A percentile compares a stretch with the other conserved stretches of the same genome.
phyloP scores from a whole-genome alignment of 1,140 invertebrate species.

The Drosophila pandora region DNA sequence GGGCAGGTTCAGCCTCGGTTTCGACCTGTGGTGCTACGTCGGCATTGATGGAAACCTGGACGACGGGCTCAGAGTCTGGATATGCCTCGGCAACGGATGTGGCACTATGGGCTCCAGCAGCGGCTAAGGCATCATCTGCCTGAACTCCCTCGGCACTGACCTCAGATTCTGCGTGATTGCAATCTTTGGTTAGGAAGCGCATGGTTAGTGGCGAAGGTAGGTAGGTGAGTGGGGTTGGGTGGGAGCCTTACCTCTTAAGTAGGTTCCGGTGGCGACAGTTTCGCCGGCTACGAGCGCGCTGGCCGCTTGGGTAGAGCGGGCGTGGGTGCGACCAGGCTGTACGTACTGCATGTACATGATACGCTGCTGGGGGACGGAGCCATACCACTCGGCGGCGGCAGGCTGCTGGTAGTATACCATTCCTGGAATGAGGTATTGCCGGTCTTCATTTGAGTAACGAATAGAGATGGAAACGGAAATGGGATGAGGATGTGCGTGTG shows the following conservation, averaged over 20 bases:
- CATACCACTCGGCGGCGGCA: conserved; percentile 69
- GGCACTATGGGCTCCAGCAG: conserved; percentile 67
- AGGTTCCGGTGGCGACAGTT: conserved; percentile 79
- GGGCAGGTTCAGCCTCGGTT: conserved; percentile 35
- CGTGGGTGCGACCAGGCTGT: conserved; percentile 69
- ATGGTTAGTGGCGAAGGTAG: conserved; percentile 31
- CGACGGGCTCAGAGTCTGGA: conserved; percentile 68
- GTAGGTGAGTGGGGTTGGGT: not conserved
- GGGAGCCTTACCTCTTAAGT: conserved; percentile 71
- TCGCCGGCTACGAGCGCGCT: conserved; percentile 78
- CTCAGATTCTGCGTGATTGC: conserved; percentile 78
- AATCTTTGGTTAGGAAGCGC: conserved; percentile 75
- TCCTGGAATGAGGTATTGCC: conserved; percentile 75
- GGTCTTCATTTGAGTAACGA: conserved; percentile 51
- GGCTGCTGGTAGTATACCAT: conserved; percentile 82
- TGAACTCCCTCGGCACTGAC: conserved; percentile 51
- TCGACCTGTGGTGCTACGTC: conserved; percentile 28
- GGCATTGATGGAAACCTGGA: conserved; percentile 56
- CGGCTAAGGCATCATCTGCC: conserved; percentile 62
- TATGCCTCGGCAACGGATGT: conserved; percentile 80
- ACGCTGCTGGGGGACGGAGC: conserved; percentile 67
- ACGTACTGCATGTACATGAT: conserved; percentile 83
- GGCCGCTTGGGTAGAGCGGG: conserved; percentile 76
- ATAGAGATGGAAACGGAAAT: not conserved
- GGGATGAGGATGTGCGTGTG: conserved; percentile 10